Evolutionary conservation across 2,113 vertebrate genomes (phyloP), one percentile per base, ranked within the genome.

Genomic region (Percopsis transmontana): DNA sequence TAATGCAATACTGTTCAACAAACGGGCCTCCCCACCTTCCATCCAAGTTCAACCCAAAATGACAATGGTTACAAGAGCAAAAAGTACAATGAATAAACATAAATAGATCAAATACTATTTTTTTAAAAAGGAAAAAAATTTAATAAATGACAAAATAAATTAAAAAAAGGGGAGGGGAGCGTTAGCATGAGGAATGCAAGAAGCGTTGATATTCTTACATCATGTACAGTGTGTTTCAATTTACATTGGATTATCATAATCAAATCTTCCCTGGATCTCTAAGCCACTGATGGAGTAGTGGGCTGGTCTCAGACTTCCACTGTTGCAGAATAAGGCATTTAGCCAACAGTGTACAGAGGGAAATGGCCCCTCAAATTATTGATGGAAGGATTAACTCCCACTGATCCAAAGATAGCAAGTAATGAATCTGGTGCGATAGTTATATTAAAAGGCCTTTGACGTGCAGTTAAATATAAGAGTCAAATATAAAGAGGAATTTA

Each of bases 281-380:
- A 23, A 52, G 50, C 50, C 50, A 52, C 18, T 21, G 50, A 18
- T 52, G 50, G 50, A 52, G 20, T 20, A 9, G 20, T 20, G 50
- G 19, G 20, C 19, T 51, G 10, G 18, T 2, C 50, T 18, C 24
- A 16, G 54, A 38, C 24, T 39, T 56, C 27, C 54, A 38, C 54
- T 18, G 54, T 38, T 39, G 54, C 38, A 39, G 7, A 12, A 56
- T 38, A 9, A 56, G 54, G 27, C 24, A 27, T 39, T 18, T 33
- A 27, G 54, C 27, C 14, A 56, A 56, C 24, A 56, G 15, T 16
- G 54, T 56, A 56, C 24, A 33, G 50, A 52, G 50, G 21, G 52
- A 55, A 14, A 33, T 55, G n/a, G 51, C 2, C 51, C 51, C 10
- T 53, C 51, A 53, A n/a, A n/a, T 24, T 27, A 19, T 27, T 27